Evolutionary conservation across 2,797 vertebrate genomes (phyloP).

Genomic region (Rhinatrema bivittatum): DNA sequence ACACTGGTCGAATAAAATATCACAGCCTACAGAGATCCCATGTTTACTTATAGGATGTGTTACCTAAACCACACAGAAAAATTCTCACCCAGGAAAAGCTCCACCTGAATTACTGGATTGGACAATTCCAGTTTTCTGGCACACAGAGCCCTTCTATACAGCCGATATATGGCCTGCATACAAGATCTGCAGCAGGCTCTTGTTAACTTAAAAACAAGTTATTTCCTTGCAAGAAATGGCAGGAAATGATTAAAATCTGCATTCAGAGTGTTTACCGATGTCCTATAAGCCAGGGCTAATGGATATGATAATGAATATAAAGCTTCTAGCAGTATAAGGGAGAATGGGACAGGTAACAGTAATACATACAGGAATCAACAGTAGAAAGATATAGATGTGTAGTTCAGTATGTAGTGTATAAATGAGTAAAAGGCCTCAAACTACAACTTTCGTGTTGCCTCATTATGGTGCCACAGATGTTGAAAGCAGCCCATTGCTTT

Average conservation of each 20-base stretch:
- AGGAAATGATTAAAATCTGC: constrained; percentile 7
- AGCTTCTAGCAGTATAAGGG: constrained; percentile 15
- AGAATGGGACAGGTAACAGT: constrained; percentile 18
- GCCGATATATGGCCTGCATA: too few species aligned
- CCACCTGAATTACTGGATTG: too few species aligned
- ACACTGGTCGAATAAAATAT: too few species aligned
- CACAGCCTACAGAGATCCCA: too few species aligned
- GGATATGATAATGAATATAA: constrained; percentile 26
- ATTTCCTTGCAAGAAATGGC: too few species aligned
- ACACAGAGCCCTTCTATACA: too few species aligned
- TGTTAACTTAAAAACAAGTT: too few species aligned
- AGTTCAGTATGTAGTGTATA: constrained; percentile 26
- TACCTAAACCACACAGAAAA: too few species aligned
- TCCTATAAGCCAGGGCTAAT: constrained; percentile 47
- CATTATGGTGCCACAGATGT: constrained; percentile 19
- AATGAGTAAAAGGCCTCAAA: constrained; percentile 41
- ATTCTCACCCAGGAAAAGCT: too few species aligned
- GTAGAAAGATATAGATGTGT: constrained; percentile 35
- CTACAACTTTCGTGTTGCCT: constrained; percentile 28
- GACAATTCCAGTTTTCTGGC: too few species aligned
- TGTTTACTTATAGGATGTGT: too few species aligned
- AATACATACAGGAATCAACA: constrained; percentile 38
- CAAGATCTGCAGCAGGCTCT: too few species aligned
- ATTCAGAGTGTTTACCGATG: constrained; percentile 46
- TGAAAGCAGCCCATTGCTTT: constrained; percentile 21